phyloP scores from a whole-genome alignment of 2,113 vertebrate species.

The Podiceps cristatus region DNA sequence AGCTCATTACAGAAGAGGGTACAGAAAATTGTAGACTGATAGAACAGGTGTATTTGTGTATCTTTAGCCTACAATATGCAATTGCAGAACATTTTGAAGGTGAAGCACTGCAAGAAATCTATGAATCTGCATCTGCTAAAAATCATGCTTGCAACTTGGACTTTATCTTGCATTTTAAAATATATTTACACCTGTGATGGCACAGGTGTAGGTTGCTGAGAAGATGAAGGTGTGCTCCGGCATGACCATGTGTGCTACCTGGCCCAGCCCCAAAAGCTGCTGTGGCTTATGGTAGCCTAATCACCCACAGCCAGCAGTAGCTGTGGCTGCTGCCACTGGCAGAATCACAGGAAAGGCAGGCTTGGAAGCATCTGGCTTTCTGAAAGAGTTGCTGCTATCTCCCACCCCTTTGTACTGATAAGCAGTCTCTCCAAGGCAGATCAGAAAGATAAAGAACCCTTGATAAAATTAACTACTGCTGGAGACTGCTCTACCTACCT shows the following conservation, averaged over 20 bases:
- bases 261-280: background rate
- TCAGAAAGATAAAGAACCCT: background rate
- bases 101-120: background rate
- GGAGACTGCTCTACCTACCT: accelerated
- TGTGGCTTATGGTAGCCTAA: background rate
- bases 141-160: background rate
- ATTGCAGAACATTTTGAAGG: background rate
- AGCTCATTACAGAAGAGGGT: background rate
- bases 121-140: background rate
- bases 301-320: background rate
- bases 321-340: background rate
- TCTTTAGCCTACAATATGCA: background rate
- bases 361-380: background rate
- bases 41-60: background rate
- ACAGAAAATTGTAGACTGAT: background rate
- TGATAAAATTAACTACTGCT: background rate
- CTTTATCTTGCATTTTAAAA: background rate
- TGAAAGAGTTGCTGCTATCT: background rate
- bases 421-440: background rate
- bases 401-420: background rate
- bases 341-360: background rate
- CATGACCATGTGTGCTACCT: background rate
- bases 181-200: background rate
- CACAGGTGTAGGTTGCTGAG: background rate
- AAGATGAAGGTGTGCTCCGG: background rate